Percentiles rank a stretch among this genome's conserved stretches.
phyloP scores from a whole-genome alignment of 2,797 vertebrate species.

The Hyperoplus immaculatus region DNA sequence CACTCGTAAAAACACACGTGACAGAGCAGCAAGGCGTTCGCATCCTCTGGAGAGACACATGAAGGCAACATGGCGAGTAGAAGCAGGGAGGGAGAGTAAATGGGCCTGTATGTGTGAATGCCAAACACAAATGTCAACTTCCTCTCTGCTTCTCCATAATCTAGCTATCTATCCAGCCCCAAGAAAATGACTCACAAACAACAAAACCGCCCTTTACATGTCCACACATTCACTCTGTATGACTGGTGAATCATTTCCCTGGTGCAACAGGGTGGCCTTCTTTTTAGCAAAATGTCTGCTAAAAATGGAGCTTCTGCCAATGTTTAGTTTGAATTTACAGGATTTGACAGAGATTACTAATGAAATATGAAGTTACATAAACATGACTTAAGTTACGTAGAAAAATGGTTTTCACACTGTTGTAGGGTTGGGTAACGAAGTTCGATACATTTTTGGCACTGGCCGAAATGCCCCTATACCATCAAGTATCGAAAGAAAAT shows the following conservation, averaged over 20 bases:
- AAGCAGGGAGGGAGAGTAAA: constrained; percentile 7
- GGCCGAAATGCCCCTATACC: no score
- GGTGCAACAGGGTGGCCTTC: constrained; percentile 5
- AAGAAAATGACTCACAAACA: constrained; percentile 1
- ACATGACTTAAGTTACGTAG: not conserved
- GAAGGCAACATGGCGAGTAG: constrained; percentile 24
- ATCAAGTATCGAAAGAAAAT: no score
- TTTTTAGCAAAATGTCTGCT: not conserved
- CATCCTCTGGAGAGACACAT: constrained; percentile 33
- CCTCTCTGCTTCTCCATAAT: constrained; percentile 31
- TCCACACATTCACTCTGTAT: constrained; percentile 3
- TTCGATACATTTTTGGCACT: no score
- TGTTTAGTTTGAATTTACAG: not conserved
- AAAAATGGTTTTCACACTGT: not conserved
- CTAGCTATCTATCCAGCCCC: not conserved
- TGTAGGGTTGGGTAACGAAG: no score
- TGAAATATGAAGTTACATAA: not conserved
- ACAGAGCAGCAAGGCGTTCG: constrained; percentile 33
- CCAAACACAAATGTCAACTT: constrained; percentile 54
- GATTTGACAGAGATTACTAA: not conserved
- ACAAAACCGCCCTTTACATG: not conserved
- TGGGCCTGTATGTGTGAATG: constrained; percentile 24
- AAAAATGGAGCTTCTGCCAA: not conserved
- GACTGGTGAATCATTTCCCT: constrained; percentile 1
- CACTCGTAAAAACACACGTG: constrained; percentile 18